Evolutionary conservation across 2,113 vertebrate species (phyloP), one percentile per base, ranked within the genome.

Genomic region (Serinus canaria): DNA sequence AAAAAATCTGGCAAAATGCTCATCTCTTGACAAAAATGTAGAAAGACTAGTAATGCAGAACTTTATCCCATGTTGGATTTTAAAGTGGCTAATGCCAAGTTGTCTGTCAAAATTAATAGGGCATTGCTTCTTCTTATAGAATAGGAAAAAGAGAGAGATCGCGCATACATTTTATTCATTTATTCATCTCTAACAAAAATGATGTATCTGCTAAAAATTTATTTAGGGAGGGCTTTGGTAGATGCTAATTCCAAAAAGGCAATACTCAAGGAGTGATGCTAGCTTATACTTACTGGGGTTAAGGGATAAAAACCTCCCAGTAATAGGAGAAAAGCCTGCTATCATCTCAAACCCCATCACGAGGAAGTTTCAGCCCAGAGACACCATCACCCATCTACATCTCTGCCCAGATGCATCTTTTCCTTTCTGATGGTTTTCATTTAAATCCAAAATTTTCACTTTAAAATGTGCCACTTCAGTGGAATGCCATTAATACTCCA

Each of bases 91-190:
- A 97, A 96, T 97, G 97, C 97, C 98, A 98, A 97, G 96, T 98
- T 98, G 98, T 98, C 98, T 95, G 95, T 98, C 98, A 98, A 98
- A 98, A 98, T 98, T 98, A 98, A 98, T 98, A 98, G 96, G 98
- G 96, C 96, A 96, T 97, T 93, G 68, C 97, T 97, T 7, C 96
- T 97, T 96, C 97, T 95, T 97, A 97, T 95, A 96, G 96, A 97
- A 97, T 69, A 50, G 91, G 92, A 74, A n/a, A 72, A 94, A 94
- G 69, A 60, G 83, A 63, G 83, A 56, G 85, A 84, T 25, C 0
- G 39, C 50, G 10, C 78, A 8, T 82, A 74, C 87, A 95, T 98
- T 97, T 97, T 98, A 98, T 98, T 97, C 97, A 98, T 98, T 95
- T 97, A 98, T 98, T 98, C 97, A 95, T 94, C 93, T 97, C 96